These are phyloP conservation scores for Orchesellides sinensis DNA, from an alignment of 2,888 invertebrate species.

Conservation along the genomic window DNA sequence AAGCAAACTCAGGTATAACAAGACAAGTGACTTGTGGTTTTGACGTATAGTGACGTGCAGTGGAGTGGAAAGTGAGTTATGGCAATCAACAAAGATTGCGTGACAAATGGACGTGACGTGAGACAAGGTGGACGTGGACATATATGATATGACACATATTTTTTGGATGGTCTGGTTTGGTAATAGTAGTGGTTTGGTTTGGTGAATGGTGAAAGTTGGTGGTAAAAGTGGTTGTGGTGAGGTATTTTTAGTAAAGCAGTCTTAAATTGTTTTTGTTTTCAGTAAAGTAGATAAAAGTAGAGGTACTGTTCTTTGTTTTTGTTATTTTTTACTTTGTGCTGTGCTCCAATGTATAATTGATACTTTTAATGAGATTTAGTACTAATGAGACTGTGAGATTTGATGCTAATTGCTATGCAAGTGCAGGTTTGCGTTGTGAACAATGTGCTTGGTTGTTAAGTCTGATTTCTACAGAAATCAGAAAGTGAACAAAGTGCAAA, in stretches of 20 bases:
- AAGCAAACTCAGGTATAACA: conserved; percentile 12
- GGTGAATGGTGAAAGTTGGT: conserved; percentile 33
- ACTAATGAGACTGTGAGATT: not conserved
- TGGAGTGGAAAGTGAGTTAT: conserved; percentile 43
- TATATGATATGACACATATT: conserved; percentile 26
- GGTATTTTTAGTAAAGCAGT: conserved; percentile 40
- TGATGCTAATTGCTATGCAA: not conserved
- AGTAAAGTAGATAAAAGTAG: conserved; percentile 4
- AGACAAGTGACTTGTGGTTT: conserved; percentile 47
- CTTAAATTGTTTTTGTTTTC: conserved; percentile 13
- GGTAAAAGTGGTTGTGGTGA: too few relatives aligned
- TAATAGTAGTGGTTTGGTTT: conserved; percentile 51
- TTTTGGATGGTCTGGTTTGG: conserved; percentile 31
- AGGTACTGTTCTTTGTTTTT: too few relatives aligned
- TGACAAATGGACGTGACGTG: conserved; percentile 39
- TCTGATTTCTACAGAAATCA: not conserved
- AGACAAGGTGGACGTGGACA: conserved; percentile 39
- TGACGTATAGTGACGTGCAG: conserved; percentile 42
- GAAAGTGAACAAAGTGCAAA: not conserved
- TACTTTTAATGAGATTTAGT: too few relatives aligned
- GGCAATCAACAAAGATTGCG: conserved; percentile 49
- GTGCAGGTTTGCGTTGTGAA: conserved; percentile 32
- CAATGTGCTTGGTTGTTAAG: not conserved
- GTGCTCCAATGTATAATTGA: too few relatives aligned
- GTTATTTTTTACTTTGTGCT: too few relatives aligned